Conservation (phyloP, 2,113 vertebrate species). For the Barnardius zonarius region DNA sequence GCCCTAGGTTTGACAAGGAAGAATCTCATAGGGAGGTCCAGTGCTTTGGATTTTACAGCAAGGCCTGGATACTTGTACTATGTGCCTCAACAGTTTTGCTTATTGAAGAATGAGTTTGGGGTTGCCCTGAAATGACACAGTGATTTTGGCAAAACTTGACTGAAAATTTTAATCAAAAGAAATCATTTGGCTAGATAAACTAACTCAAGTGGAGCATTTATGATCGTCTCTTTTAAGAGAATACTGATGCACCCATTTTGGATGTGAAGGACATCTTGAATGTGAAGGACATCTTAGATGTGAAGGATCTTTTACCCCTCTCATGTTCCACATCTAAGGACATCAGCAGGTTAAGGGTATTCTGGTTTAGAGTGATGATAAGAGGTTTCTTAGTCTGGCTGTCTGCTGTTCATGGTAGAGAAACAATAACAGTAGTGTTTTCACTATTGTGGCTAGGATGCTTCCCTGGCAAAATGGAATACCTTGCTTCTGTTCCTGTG, state of each 20-base stretch:
- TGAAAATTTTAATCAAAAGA: not conserved
- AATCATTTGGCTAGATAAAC: not conserved
- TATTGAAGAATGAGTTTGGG: not conserved
- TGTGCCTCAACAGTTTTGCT: not conserved
- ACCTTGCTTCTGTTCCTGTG: not conserved
- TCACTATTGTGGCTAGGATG: not conserved
- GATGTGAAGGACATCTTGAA: not conserved
- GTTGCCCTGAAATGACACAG: not conserved
- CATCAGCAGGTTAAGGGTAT: not conserved
- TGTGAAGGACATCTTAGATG: not conserved
- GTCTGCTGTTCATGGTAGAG: not conserved
- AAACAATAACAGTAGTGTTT: not conserved
- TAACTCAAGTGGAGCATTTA: not conserved
- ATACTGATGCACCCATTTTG: not conserved
- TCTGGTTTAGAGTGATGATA: not conserved
- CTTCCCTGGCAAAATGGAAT: not conserved
- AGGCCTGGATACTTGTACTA: not conserved
- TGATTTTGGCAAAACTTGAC: not conserved
- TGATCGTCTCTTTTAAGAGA: not conserved
- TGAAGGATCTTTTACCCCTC: not conserved
- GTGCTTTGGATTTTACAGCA: not conserved
- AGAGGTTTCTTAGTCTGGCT: not conserved
- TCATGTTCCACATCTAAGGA: not conserved
- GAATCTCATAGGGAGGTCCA: not conserved
- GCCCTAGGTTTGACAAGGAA: not conserved